A percentile compares a stretch with the other conserved stretches of the same genome.
phyloP scores from a whole-genome alignment of 1,140 invertebrate genomes.

The Drosophila paulistorum region DNA sequence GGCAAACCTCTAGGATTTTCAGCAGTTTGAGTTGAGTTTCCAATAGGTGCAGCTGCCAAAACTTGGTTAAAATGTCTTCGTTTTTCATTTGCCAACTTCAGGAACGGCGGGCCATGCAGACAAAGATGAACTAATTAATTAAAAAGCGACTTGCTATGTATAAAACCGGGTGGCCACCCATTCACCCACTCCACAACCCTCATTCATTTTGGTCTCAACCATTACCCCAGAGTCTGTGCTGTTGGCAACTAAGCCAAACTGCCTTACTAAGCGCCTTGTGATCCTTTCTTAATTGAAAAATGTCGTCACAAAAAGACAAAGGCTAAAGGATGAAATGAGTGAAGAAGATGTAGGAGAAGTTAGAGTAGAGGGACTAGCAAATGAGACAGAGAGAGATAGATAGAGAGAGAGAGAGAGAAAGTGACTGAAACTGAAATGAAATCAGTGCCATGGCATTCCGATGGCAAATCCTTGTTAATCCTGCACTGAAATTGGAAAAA shows the following conservation, averaged over 20 bases:
- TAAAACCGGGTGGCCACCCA: conserved; percentile 13
- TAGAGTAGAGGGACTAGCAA: not conserved
- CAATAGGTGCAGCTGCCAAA: conserved; percentile 64
- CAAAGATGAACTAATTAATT: conserved; percentile 66
- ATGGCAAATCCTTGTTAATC: conserved; percentile 75
- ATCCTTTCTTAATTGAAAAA: conserved; percentile 82
- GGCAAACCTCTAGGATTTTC: not conserved
- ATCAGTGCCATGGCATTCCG: conserved; percentile 49
- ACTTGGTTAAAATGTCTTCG: conserved; percentile 31
- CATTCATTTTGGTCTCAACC: too few species aligned
- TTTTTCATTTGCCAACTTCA: conserved; percentile 8
- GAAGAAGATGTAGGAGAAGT: conserved; percentile 22
- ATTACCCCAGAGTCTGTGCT: conserved; percentile 5
- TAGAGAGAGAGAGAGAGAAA: conserved; percentile 25
- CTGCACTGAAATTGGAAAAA: conserved; percentile 80
- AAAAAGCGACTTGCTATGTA: conserved; percentile 45
- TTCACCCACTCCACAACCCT: not conserved
- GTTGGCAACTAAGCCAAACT: conserved; percentile 55
- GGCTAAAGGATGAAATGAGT: conserved; percentile 25
- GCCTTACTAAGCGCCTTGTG: conserved; percentile 79
- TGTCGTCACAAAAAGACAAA: conserved; percentile 69
- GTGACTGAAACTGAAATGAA: conserved; percentile 22
- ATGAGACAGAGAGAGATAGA: conserved; percentile 27
- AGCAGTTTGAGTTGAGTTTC: conserved; percentile 33
- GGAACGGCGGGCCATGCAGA: not conserved